phyloP scores from a whole-genome alignment of 2,113 vertebrate genomes.

The Oncorhynchus gorbuscha region DNA sequence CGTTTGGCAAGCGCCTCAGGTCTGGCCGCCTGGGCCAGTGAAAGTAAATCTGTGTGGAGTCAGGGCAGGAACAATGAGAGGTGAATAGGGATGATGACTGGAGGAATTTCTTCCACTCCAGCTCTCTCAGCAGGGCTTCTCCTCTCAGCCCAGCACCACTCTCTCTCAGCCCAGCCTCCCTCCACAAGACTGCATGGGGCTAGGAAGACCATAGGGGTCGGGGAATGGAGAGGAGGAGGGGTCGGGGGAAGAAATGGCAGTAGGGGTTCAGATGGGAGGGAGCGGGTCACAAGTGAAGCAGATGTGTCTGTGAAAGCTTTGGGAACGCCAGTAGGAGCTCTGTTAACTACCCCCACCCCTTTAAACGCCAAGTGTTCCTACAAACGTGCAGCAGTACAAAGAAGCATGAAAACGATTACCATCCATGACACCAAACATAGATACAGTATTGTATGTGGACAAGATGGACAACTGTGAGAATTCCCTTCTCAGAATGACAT shows the following conservation, averaged over 20 bases:
- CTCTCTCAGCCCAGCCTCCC: too few species aligned
- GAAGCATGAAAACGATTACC: constrained; percentile 41
- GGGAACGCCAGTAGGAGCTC: background rate
- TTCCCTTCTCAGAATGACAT: background rate
- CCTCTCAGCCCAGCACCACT: background rate
- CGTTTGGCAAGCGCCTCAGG: constrained; percentile 50
- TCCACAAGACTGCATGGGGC: too few species aligned
- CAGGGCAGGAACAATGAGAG: constrained; percentile 32
- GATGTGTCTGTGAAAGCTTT: constrained; percentile 27
- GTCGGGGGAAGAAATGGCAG: background rate
- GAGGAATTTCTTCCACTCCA: constrained; percentile 49
- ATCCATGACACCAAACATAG: constrained; percentile 34
- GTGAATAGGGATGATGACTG: constrained; percentile 49
- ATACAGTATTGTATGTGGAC: constrained; percentile 9
- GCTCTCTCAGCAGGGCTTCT: constrained; percentile 38
- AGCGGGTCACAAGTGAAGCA: constrained; percentile 32
- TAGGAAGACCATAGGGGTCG: too few species aligned
- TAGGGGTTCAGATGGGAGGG: background rate
- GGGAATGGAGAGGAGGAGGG: background rate
- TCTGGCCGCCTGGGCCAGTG: constrained; percentile 28
- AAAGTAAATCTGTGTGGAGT: constrained; percentile 58
- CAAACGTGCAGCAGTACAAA: constrained; percentile 50
- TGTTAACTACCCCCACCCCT: background rate
- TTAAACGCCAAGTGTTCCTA: constrained; percentile 6
- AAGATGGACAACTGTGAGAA: constrained; percentile 5